A percentile compares a stretch with the other conserved stretches of the same genome.
phyloP scores from a whole-genome alignment of 2,888 invertebrate genomes.

The Caenorhabditis virilis region DNA sequence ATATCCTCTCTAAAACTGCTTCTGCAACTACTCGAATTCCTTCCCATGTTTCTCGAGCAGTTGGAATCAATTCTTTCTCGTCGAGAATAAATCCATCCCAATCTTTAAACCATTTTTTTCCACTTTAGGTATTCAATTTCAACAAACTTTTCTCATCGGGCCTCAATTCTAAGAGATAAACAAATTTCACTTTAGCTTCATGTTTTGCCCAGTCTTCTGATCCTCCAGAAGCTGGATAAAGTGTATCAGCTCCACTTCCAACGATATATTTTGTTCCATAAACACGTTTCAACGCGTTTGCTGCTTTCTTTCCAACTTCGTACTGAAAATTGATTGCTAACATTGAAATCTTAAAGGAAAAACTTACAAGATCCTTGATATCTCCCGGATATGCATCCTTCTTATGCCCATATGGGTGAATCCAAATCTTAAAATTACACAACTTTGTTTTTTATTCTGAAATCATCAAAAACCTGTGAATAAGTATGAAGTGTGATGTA shows the following conservation, averaged over 20 bases:
- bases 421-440: constrained; percentile 47
- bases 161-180: constrained; percentile 66
- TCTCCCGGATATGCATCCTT: constrained; percentile 66
- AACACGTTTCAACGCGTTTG: constrained; percentile 58
- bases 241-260: constrained; percentile 67
- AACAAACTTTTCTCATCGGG: constrained; percentile 65
- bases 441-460: background rate
- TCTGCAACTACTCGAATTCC: constrained; percentile 67
- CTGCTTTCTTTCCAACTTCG: constrained; percentile 63
- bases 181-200: constrained; percentile 65
- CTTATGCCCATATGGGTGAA: constrained; percentile 61
- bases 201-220: constrained; percentile 68
- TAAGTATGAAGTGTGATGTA: constrained; percentile 66
- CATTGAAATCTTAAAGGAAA: background rate
- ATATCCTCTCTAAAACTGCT: constrained; percentile 53
- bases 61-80: constrained; percentile 65
- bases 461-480: constrained; percentile 46
- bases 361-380: constrained; percentile 61
- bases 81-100: constrained; percentile 69
- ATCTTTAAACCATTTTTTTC: constrained; percentile 43
- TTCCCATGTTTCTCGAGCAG: constrained; percentile 67
- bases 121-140: background rate
- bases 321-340: constrained; percentile 58
- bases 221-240: constrained; percentile 68
- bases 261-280: constrained; percentile 67